These are phyloP conservation scores for Reticulitermes speratus DNA, from an alignment of 1,140 invertebrate genomes.

Conservation along the genomic window DNA sequence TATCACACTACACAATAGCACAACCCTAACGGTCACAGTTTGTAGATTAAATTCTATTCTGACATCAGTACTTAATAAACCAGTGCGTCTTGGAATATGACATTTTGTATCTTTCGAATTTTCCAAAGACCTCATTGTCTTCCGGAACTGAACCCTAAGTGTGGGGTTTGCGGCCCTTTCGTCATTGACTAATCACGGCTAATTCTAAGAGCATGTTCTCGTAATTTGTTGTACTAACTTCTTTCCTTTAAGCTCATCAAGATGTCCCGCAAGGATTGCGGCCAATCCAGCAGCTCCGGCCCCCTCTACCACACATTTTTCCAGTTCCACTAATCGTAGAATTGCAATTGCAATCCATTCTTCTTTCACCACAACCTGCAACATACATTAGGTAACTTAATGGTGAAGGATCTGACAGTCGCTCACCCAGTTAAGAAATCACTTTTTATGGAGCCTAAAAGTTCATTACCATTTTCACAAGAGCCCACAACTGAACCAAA, in stretches of 20 bases:
- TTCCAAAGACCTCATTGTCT: too few relatives aligned
- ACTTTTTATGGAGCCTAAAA: neutral
- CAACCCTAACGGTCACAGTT: too few relatives aligned
- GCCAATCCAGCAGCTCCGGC: constrained; percentile 68
- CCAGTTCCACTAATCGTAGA: constrained; percentile 64
- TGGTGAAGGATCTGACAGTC: neutral
- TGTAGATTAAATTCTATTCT: too few relatives aligned
- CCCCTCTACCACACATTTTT: constrained; percentile 71
- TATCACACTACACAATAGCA: too few relatives aligned
- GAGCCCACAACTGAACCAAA: too few relatives aligned
- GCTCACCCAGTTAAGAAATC: neutral
- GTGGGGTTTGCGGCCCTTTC: too few relatives aligned
- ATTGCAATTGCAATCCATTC: constrained; percentile 67
- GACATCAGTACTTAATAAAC: too few relatives aligned
- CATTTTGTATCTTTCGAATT: too few relatives aligned
- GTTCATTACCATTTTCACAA: too few relatives aligned
- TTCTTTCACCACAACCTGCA: constrained; percentile 53
- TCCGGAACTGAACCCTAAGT: too few relatives aligned
- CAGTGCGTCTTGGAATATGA: too few relatives aligned
- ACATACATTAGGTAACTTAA: neutral
- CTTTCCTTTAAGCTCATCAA: constrained; percentile 68
- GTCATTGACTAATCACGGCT: too few relatives aligned
- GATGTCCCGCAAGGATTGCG: constrained; percentile 62
- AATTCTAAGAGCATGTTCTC: neutral
- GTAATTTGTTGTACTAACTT: constrained; percentile 49